phyloP scores from a whole-genome alignment of 2,797 vertebrate species.

The Pipistrellus nathusii region DNA sequence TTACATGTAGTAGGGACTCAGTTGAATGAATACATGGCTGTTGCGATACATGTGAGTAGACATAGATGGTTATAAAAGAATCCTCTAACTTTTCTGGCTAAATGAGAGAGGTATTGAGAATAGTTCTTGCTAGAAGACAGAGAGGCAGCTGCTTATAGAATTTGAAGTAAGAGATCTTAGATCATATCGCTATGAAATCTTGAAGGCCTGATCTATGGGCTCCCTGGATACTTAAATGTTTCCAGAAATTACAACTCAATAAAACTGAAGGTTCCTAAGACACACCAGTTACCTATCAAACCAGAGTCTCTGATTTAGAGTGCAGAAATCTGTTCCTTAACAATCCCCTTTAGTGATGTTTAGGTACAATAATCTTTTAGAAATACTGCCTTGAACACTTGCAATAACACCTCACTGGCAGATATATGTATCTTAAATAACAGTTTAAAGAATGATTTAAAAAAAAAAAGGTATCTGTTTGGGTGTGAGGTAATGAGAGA shows the following conservation, averaged over 20 bases:
- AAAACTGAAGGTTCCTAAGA: neutral
- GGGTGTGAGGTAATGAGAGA: neutral
- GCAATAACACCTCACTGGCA: neutral
- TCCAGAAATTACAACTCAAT: neutral
- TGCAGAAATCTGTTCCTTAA: neutral
- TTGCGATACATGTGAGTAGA: neutral
- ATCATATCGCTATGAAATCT: neutral
- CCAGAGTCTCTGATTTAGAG: neutral
- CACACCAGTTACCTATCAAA: neutral
- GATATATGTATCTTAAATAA: neutral
- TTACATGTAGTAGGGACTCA: neutral
- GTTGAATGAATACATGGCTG: neutral
- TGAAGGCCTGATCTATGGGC: neutral
- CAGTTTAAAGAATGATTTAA: neutral
- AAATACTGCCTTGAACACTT: neutral
- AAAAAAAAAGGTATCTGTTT: neutral
- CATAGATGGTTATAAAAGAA: neutral
- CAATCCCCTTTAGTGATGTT: neutral
- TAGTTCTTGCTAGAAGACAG: neutral
- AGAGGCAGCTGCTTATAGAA: neutral
- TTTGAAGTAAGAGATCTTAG: neutral
- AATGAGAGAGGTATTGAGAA: neutral
- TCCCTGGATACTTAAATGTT: neutral
- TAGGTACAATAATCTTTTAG: neutral
- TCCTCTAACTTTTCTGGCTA: neutral